Evolutionary conservation across 2,888 invertebrate genomes (phyloP).

Genomic region (Acanthosepion lycidas): DNA sequence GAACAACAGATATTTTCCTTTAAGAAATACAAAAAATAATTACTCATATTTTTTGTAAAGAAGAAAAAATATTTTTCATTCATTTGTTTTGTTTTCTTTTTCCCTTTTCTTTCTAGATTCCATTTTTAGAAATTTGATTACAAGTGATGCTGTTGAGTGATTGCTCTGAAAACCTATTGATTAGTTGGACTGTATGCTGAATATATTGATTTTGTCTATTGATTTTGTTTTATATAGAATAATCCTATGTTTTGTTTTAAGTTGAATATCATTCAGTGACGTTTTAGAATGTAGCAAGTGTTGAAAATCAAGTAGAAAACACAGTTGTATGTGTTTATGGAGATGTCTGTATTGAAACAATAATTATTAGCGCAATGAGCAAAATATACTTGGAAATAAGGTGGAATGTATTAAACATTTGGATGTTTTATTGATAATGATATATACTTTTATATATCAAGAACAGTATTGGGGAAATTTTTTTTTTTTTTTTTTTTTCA

Average conservation of each 20-base stretch:
- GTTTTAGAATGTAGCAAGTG: neutral
- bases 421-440: no score
- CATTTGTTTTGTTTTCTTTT: neutral
- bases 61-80: neutral
- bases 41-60: no score
- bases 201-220: neutral
- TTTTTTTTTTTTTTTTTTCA: no score
- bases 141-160: neutral
- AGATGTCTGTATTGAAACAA: neutral
- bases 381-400: neutral
- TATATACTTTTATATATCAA: no score
- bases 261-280: neutral
- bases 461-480: no score
- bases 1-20: no score
- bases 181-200: neutral
- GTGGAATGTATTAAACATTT: no score
- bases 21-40: neutral
- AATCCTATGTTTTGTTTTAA: neutral
- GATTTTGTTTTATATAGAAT: conserved; percentile 4
- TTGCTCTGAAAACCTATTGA: neutral
- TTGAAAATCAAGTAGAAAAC: neutral
- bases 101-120: no score
- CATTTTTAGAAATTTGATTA: neutral
- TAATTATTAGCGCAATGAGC: neutral
- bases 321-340: neutral